A percentile compares a stretch with the other conserved stretches of the same genome.
These are phyloP conservation scores for Phrynocephalus forsythii DNA, from an alignment of 2,797 vertebrate species.

Conservation along the genomic window DNA sequence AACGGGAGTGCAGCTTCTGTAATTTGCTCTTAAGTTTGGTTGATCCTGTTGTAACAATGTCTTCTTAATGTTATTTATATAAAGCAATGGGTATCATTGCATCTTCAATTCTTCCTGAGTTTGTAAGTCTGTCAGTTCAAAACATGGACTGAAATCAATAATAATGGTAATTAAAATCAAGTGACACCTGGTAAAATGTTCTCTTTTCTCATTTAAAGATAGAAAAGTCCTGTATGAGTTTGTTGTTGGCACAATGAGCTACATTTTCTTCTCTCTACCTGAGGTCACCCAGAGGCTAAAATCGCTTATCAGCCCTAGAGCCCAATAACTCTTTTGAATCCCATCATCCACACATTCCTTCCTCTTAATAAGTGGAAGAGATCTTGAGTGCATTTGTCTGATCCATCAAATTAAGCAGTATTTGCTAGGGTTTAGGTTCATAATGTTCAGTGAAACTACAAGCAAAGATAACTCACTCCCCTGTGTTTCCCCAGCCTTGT, in stretches of 20 bases:
- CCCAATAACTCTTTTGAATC: neutral
- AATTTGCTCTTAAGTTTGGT: neutral
- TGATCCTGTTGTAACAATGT: conserved; percentile 5
- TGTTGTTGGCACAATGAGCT: neutral
- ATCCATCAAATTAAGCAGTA: neutral
- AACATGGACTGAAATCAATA: neutral
- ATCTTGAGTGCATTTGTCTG: conserved; percentile 2
- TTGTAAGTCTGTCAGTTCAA: neutral
- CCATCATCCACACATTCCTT: neutral
- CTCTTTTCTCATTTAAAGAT: neutral
- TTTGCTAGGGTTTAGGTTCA: neutral
- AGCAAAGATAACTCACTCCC: neutral
- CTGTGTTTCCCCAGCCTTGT: neutral
- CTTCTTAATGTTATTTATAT: neutral
- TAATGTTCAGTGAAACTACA: neutral
- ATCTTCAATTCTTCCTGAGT: neutral
- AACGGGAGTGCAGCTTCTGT: too few species aligned
- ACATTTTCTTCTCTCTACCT: neutral
- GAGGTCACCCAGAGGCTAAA: neutral
- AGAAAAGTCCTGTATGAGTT: neutral
- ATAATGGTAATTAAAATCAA: neutral
- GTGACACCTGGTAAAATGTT: neutral
- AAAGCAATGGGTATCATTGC: neutral
- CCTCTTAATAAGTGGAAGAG: neutral
- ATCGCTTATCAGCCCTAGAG: neutral